These are phyloP conservation scores for Mantis religiosa DNA, from an alignment of 2,888 invertebrate genomes.

Conservation along the genomic window DNA sequence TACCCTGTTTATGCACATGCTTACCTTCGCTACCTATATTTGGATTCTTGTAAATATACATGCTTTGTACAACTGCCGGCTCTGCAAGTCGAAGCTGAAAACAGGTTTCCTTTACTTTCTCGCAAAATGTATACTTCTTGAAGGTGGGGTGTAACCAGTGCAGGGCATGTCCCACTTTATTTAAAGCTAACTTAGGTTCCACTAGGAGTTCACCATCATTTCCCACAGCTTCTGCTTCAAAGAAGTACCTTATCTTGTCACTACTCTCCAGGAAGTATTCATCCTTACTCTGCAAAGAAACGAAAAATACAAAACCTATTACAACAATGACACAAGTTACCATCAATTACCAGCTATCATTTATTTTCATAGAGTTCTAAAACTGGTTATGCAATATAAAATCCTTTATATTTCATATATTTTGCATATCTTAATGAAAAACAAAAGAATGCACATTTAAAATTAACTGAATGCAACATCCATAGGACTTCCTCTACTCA, in stretches of 20 bases:
- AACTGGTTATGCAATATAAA: too few relatives aligned
- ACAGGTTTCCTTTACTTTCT: conserved; percentile 73
- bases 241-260: conserved; percentile 89
- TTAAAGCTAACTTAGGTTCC: conserved; percentile 60
- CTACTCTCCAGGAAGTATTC: conserved; percentile 86
- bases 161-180: conserved; percentile 87
- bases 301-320: not conserved
- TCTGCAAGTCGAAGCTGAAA: conserved; percentile 67
- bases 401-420: too few relatives aligned
- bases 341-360: too few relatives aligned
- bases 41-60: conserved; percentile 98
- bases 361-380: too few relatives aligned
- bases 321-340: too few relatives aligned
- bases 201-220: conserved; percentile 69
- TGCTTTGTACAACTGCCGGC: conserved; percentile 89
- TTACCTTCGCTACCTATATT: conserved; percentile 83
- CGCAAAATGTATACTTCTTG: conserved; percentile 75
- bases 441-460: too few relatives aligned
- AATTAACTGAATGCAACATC: too few relatives aligned
- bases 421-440: too few relatives aligned
- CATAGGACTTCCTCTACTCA: too few relatives aligned
- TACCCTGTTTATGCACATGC: too few relatives aligned
- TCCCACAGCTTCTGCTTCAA: conserved; percentile 77
- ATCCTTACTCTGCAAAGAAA: conserved; percentile 54
- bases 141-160: conserved; percentile 79